Base-by-base conservation (phyloP, 2,113 vertebrate species). In the Phaethon lepturus region DNA sequence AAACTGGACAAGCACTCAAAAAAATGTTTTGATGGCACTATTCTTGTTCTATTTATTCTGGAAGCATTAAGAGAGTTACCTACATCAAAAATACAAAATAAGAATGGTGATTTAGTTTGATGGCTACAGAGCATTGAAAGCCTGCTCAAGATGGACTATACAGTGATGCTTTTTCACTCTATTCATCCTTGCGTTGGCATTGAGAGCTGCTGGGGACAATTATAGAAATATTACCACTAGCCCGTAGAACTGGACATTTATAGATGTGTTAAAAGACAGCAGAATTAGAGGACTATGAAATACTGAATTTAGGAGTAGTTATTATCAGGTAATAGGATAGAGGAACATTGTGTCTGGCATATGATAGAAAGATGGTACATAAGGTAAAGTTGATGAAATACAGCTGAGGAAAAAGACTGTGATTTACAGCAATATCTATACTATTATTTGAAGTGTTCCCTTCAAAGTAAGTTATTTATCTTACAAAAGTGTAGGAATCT, bases 391-490 rank as follows among this genome's bases (percentile, higher is more conserved):
- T 86, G 59, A 79, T 92, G 55, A 94, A 94, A 88, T 90, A 73
- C 45, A 66, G 71, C 55, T 71, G 50, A 88, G 71, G 55, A 97
- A 67, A 88, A 88, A 92, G 78, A 58, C 66, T 3, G 11, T 96
- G 90, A 93, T 95, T 96, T 95, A 88, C 68, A 80, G 92, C 73
- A 80, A 12, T 83, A 92, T 38, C 86, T 95, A 28, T 74, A 77
- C 72, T 84, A 62, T 92, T 97, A 95, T 95, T 94, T 93, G 91
- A 95, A 95, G 67, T 92, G 59, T 72, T 93, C 45, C 66, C 45
- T 92, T 94, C 90, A 86, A 92, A 96, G 75, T 60, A 87, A 87
- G 72, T 88, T 90, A 69, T 94, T 92, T 96, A 73, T 95, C 74
- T 95, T 94, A 88, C 58, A 28, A 40, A 95, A 96, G 40, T 85